Evolutionary conservation across 2,113 vertebrate species (phyloP).

Genomic region (Apteryx owenii): DNA sequence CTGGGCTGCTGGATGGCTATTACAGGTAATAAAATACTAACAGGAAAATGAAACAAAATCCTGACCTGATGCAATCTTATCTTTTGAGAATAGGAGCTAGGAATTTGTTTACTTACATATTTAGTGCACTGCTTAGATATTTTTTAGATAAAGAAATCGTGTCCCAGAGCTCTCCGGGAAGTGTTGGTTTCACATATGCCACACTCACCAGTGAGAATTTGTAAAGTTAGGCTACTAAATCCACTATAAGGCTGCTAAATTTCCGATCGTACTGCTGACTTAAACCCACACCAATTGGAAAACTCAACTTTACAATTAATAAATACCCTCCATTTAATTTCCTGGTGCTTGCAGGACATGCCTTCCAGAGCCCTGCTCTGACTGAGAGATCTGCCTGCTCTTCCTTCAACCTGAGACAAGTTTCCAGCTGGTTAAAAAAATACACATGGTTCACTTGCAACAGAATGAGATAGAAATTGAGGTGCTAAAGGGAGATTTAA

Average conservation of each 20-base stretch:
- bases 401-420: background rate
- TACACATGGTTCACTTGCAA: background rate
- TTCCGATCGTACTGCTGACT: background rate
- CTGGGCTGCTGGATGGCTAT: background rate
- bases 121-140: background rate
- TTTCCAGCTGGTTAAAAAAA: background rate
- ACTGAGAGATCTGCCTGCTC: background rate
- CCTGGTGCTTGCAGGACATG: background rate
- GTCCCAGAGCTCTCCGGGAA: background rate
- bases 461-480: background rate
- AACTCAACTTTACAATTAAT: background rate
- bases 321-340: background rate
- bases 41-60: background rate
- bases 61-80: slow-evolving; percentile 10
- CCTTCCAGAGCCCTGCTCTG: background rate
- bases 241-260: background rate
- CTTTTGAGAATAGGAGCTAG: slow-evolving; percentile 50
- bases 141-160: background rate
- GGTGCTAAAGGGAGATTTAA: background rate
- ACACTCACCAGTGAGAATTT: background rate
- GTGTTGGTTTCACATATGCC: background rate
- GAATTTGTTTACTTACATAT: slow-evolving; percentile 14
- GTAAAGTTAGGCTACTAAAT: background rate
- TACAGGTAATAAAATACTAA: background rate
- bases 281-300: background rate